phyloP scores from a whole-genome alignment of 64 coral and sea anemone genomes.

The Acropora yongei region DNA sequence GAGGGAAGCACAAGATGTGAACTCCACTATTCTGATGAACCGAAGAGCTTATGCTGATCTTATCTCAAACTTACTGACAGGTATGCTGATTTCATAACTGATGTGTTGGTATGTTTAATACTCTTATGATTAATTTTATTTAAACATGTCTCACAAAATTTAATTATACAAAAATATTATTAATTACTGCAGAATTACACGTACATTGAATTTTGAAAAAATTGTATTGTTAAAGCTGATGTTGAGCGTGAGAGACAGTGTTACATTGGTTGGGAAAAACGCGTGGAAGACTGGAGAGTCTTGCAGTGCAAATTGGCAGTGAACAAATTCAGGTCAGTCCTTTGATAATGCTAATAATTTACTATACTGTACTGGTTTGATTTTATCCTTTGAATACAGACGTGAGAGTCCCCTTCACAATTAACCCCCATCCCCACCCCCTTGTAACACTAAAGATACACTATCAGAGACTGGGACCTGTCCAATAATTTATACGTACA shows the following conservation, averaged over 20 bases:
- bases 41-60: conserved; percentile 89
- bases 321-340: conserved; percentile 70
- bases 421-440: too few species aligned
- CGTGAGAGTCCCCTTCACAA: too few species aligned
- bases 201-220: neutral
- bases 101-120: neutral
- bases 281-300: conserved; percentile 92
- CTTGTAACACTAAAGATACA: too few species aligned
- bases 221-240: conserved; percentile 54
- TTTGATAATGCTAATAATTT: neutral
- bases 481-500: too few species aligned
- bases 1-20: conserved; percentile 86
- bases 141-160: too few species aligned
- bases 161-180: too few species aligned
- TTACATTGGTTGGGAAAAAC: conserved; percentile 83
- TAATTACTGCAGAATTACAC: too few species aligned
- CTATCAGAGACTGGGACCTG: too few species aligned
- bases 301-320: conserved; percentile 75
- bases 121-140: too few species aligned
- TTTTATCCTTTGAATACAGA: too few species aligned
- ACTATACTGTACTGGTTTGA: too few species aligned
- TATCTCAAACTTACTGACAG: conserved; percentile 78
- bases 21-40: conserved; percentile 92
- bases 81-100: conserved; percentile 14
- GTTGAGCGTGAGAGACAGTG: conserved; percentile 87